Evolutionary conservation across 2,888 invertebrate species (phyloP).

Genomic region (Aleiodes alternator): DNA sequence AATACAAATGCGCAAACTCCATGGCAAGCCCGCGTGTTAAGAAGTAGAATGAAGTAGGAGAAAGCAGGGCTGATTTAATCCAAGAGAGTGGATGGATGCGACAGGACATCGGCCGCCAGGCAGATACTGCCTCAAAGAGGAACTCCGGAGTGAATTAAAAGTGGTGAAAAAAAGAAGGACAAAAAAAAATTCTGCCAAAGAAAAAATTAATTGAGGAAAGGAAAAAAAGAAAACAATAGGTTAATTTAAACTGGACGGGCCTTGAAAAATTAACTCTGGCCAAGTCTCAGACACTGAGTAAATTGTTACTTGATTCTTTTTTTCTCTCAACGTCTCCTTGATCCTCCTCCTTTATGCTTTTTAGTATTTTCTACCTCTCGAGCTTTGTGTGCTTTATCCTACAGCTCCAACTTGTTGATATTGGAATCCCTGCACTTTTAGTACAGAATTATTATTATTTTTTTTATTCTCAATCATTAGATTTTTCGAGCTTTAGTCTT

Average conservation of each 20-base stretch:
- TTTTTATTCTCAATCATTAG: neutral
- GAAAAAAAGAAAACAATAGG: constrained; percentile 58
- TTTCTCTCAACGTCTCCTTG: neutral
- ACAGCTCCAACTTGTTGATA: constrained; percentile 38
- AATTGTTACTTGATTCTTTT: constrained; percentile 5
- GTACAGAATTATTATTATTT: neutral
- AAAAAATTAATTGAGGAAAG: neutral
- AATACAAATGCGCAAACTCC: constrained; percentile 38
- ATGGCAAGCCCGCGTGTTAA: constrained; percentile 22
- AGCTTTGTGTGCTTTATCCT: neutral
- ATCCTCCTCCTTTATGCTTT: neutral
- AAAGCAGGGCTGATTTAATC: constrained; percentile 63
- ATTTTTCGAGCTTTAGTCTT: neutral
- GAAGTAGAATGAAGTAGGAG: constrained; percentile 43
- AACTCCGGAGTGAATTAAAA: constrained; percentile 1
- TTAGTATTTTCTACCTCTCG: neutral
- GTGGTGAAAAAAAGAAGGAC: neutral
- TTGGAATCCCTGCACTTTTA: neutral
- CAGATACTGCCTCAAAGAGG: constrained; percentile 48
- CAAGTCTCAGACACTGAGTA: constrained; percentile 2
- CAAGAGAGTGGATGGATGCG: constrained; percentile 51
- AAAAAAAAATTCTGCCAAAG: neutral
- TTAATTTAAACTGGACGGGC: constrained; percentile 58
- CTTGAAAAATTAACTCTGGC: constrained; percentile 39
- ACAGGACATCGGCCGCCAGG: constrained; percentile 53